Evolutionary conservation across 2,888 invertebrate species (phyloP), one percentile per base, ranked within the genome.

Genomic region (Galerucella nymphaeae): DNA sequence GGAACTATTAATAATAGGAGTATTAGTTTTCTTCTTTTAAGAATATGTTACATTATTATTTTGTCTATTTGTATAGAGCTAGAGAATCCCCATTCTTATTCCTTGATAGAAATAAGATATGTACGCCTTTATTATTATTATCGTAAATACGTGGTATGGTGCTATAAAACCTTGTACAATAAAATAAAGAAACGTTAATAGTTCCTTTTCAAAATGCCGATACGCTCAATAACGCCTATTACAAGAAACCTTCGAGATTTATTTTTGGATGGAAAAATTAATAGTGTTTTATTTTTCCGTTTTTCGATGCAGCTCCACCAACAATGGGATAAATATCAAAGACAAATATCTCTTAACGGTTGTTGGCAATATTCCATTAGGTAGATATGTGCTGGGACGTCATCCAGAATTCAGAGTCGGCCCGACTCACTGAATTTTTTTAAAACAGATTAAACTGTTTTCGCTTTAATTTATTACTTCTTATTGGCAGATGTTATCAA

Each of bases 261-360:
- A 62, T 62, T 69, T 69, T 62, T 13, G 53, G 55, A 69, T 53
- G 55, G 55, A 41, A 55, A 42, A 69, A 61, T 69, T 69, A 69
- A 61, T 69, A 48, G 59, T 68, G 48, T 61, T 68, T 41, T 67
- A 48, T 45, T 68, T 69, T 62, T 62, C 50, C 65, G 65, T n/a
- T 50, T 65, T 38, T 18, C 65, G 55, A 61, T 69, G 41, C 42
- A 50, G 53, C 48, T 62, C 55, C 48, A 41, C 69, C 41, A 69
- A 69, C 53, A 69, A 69, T 69, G 23, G 69, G 69, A 69, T 69
- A 69, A 57, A 66, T 69, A 69, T 69, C 42, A 69, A 62, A 69
- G 62, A 62, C 62, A 69, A 69, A 62, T 69, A 69, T 69, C 38
- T 53, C 53, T 69, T 69, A 53, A 61, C 69, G 69, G 20, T 69